Conservation (phyloP, 2,797 vertebrate genomes). For the Sebastes cheni region DNA sequence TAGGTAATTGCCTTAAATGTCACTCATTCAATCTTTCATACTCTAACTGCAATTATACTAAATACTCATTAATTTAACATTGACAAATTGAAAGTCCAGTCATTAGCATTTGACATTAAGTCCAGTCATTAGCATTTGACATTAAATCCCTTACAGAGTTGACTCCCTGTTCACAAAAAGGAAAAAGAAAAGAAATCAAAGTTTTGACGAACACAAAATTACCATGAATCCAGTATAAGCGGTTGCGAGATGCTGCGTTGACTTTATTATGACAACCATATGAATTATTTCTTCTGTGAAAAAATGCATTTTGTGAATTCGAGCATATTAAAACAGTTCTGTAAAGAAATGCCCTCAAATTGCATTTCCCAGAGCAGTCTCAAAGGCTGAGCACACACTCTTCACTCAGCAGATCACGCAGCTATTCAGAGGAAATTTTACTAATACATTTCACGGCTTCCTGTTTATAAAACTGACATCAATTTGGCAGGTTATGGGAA, state of each 20-base stretch:
- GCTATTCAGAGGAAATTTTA: conserved; percentile 10
- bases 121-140: not conserved
- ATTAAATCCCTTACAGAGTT: not conserved
- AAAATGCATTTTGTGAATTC: conserved; percentile 16
- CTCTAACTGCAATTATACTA: not conserved
- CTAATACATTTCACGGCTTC: not conserved
- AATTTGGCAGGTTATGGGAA: not conserved
- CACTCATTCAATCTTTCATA: not conserved
- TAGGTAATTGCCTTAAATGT: not conserved
- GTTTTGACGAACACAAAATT: conserved; percentile 6
- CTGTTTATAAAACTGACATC: not conserved
- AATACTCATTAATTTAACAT: conserved; percentile 6
- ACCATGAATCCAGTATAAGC: not conserved
- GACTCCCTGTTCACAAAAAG: not conserved
- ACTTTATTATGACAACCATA: conserved; percentile 24
- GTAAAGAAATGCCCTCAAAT: conserved; percentile 24
- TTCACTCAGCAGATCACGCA: conserved; percentile 19
- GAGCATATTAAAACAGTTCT: conserved; percentile 5
- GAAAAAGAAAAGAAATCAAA: not conserved
- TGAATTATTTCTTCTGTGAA: conserved; percentile 25
- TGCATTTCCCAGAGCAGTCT: conserved; percentile 8
- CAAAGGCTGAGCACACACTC: conserved; percentile 2
- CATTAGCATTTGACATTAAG: not conserved
- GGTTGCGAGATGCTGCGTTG: not conserved
- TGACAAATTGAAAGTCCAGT: not conserved